A percentile compares a stretch with the other conserved stretches of the same genome.
These are phyloP conservation scores for Cygnus olor DNA, from an alignment of 2,797 vertebrate genomes.

Conservation along the genomic window DNA sequence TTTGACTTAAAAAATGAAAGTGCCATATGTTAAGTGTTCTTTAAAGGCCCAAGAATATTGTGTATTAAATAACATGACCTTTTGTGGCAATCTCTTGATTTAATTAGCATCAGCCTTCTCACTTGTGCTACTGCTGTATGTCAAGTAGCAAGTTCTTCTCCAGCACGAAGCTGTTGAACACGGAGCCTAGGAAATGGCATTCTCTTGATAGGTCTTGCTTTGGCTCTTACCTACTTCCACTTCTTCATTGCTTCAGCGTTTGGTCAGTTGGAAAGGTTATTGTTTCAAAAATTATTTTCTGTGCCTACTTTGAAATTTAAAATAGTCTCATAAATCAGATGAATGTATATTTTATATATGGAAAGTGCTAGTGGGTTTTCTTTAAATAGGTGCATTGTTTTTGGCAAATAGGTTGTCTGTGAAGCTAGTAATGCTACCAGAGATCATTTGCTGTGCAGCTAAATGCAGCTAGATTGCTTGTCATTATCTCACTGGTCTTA, in stretches of 20 bases:
- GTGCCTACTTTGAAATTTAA: not conserved
- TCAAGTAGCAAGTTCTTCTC: conserved; percentile 23
- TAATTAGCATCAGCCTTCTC: not conserved
- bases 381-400: not conserved
- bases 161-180: not conserved
- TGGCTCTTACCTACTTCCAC: rapidly evolving
- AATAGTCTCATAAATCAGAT: not conserved
- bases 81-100: conserved; percentile 22
- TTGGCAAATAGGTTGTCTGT: not conserved
- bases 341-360: not conserved
- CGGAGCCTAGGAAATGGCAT: not conserved
- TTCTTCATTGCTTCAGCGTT: not conserved
- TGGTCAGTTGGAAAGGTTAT: not conserved
- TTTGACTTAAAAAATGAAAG: not conserved
- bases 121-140: not conserved
- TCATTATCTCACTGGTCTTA: not conserved
- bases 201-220: rapidly evolving
- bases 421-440: not conserved
- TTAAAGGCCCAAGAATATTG: not conserved
- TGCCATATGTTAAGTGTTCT: conserved; percentile 21
- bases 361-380: not conserved
- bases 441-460: not conserved
- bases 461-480: not conserved
- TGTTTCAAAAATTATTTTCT: not conserved
- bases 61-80: conserved; percentile 31